phyloP scores from a whole-genome alignment of 2,113 vertebrate species.

The Nothocercus nigrocapillus region DNA sequence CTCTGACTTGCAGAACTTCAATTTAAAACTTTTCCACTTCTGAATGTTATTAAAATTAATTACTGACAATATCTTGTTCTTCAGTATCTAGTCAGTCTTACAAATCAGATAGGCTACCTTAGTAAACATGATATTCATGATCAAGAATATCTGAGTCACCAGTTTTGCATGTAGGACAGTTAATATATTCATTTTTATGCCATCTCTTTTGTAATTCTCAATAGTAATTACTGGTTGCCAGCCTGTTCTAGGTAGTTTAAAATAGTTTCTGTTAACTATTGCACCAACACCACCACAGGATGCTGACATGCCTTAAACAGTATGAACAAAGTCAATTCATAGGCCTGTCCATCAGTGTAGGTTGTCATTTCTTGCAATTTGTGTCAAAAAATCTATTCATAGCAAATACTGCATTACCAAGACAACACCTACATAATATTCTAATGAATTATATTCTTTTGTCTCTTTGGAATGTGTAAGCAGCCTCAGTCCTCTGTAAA shows the following conservation, averaged over 20 bases:
- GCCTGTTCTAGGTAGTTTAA: neutral
- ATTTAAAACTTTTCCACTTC: neutral
- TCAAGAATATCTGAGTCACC: neutral
- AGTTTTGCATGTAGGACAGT: conserved; percentile 26
- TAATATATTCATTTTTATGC: neutral
- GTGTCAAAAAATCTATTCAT: neutral
- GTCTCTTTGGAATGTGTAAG: neutral
- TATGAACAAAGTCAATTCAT: neutral
- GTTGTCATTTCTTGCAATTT: conserved; percentile 17
- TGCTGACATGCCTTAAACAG: neutral
- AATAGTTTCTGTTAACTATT: neutral
- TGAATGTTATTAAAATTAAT: neutral
- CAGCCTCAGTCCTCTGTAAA: neutral
- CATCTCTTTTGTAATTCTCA: conserved; percentile 4
- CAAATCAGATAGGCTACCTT: neutral
- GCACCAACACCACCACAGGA: neutral
- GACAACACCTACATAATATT: neutral
- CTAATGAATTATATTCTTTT: neutral
- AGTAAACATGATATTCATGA: neutral
- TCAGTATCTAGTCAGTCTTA: neutral
- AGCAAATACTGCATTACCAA: conserved; percentile 23
- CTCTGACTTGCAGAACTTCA: neutral
- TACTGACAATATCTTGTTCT: neutral
- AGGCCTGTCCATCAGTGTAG: neutral
- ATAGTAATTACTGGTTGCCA: conserved; percentile 19